Percentiles rank a stretch among this genome's conserved stretches.
Conservation (phyloP, 92 coral and sea anemone species). For the Epizoanthus fatuus region DNA sequence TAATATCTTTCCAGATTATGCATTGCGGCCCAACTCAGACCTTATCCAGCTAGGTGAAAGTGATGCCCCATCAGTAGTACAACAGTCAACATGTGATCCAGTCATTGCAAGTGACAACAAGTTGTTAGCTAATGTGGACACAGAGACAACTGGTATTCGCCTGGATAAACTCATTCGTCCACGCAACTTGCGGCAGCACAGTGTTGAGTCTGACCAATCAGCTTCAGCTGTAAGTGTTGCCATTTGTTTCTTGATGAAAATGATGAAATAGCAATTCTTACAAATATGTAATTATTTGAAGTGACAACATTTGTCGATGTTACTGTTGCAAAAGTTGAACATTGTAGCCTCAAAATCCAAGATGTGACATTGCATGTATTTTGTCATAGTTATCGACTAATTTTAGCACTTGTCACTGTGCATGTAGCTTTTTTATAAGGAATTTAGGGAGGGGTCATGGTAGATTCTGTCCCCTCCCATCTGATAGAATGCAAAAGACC, state of each 20-base stretch:
- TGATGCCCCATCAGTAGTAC: not conserved
- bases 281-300: no score
- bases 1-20: constrained; percentile 16
- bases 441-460: no score
- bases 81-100: not conserved
- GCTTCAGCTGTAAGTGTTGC: constrained; percentile 70
- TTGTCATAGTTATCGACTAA: no score
- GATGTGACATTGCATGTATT: no score
- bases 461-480: no score
- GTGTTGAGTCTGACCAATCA: constrained; percentile 79
- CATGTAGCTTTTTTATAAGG: no score
- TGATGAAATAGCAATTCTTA: no score
- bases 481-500: no score
- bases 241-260: not conserved
- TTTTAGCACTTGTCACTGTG: no score
- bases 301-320: no score
- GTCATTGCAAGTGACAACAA: not conserved
- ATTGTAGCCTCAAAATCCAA: no score
- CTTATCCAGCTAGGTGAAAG: constrained; percentile 53
- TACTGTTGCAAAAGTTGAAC: no score
- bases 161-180: constrained; percentile 22
- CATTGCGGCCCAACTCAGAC: constrained; percentile 31
- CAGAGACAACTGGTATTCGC: not conserved
- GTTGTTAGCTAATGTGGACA: not conserved
- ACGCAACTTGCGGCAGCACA: constrained; percentile 64